Evolutionary conservation across 2,797 vertebrate genomes (phyloP).

Genomic region (Stomatorhinus walkeri): DNA sequence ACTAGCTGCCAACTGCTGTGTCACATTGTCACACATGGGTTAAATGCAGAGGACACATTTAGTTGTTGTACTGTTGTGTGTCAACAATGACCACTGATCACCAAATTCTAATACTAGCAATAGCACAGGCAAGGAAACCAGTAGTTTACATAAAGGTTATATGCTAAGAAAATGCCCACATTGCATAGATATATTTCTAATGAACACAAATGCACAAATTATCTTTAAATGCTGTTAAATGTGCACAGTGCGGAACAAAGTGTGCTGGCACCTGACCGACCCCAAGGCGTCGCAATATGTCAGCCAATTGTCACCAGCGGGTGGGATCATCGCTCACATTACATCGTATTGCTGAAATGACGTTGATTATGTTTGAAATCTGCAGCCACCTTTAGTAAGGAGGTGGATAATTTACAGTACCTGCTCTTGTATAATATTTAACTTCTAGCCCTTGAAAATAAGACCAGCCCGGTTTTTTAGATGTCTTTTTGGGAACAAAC

Average conservation of each 20-base stretch:
- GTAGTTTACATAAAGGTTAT: neutral
- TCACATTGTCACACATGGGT: neutral
- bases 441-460: neutral
- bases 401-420: neutral
- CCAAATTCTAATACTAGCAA: neutral
- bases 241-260: neutral
- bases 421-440: neutral
- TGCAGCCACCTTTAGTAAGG: neutral
- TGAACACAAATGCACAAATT: neutral
- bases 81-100: too few species aligned
- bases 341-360: neutral
- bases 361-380: neutral
- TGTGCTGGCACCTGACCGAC: neutral
- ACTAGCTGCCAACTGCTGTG: neutral
- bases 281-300: neutral
- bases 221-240: neutral
- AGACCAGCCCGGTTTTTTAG: neutral
- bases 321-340: neutral
- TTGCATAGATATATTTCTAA: neutral
- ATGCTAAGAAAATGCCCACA: neutral
- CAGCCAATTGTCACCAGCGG: neutral
- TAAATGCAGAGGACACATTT: too few species aligned
- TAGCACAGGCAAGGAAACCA: neutral
- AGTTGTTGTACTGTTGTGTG: too few species aligned
- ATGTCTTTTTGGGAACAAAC: neutral